phyloP scores from a whole-genome alignment of 2,113 vertebrate genomes.

The Channa argus region DNA sequence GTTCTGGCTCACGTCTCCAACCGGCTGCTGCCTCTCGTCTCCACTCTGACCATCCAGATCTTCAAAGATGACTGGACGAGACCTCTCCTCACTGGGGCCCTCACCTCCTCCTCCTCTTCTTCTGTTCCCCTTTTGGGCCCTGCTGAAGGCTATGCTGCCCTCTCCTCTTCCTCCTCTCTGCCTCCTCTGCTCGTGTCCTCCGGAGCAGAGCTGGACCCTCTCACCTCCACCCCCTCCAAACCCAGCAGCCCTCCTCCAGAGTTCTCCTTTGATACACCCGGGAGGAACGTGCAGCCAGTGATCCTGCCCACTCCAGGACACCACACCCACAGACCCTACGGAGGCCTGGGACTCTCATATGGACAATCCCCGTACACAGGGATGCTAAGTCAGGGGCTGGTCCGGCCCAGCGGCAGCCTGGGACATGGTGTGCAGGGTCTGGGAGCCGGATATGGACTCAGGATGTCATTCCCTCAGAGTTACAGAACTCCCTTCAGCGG shows the following conservation, averaged over 20 bases:
- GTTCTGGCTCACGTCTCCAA: conserved; percentile 97
- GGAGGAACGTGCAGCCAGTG: conserved; percentile 88
- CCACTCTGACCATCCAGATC: conserved; percentile 94
- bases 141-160: conserved; percentile 83
- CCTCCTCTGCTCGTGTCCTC: conserved; percentile 77
- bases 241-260: conserved; percentile 92
- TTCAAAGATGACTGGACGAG: conserved; percentile 98
- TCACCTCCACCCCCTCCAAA: conserved; percentile 94
- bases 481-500: conserved; percentile 88
- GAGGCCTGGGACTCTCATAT: conserved; percentile 84
- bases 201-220: conserved; percentile 80
- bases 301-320: conserved; percentile 84
- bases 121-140: conserved; percentile 80
- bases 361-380: conserved; percentile 82
- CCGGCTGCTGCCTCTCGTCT: conserved; percentile 90
- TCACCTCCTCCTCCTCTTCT: conserved; percentile 72
- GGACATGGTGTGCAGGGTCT: conserved; percentile 53
- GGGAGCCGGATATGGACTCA: conserved; percentile 61
- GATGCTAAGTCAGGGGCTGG: conserved; percentile 84
- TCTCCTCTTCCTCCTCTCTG: conserved; percentile 57
- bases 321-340: conserved; percentile 84
- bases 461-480: conserved; percentile 78
- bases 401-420: conserved; percentile 69
- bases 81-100: conserved; percentile 87
- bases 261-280: conserved; percentile 94